These are phyloP conservation scores for Meles meles DNA, from an alignment of 2,113 vertebrate genomes.

Conservation along the genomic window DNA sequence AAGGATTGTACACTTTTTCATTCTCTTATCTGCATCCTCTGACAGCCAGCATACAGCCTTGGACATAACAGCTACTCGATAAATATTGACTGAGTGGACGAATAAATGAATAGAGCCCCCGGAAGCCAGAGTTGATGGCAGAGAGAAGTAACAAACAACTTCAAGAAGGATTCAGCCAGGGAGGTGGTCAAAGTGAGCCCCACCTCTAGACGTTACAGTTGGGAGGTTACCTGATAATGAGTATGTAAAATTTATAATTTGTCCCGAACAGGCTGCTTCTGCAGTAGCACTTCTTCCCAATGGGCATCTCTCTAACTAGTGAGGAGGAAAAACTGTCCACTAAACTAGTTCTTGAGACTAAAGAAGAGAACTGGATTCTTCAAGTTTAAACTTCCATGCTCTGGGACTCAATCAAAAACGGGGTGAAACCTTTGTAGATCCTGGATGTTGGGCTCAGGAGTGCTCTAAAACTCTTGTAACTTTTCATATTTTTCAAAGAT, in stretches of 20 bases:
- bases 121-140: neutral
- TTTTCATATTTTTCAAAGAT: neutral
- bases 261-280: neutral
- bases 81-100: constrained; percentile 1
- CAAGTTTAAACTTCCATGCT: neutral
- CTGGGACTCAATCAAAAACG: neutral
- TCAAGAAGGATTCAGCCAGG: neutral
- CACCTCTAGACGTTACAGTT: neutral
- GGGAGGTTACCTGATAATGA: neutral
- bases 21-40: neutral
- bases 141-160: neutral
- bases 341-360: neutral
- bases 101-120: constrained; percentile 20
- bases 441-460: neutral
- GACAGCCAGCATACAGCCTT: neutral
- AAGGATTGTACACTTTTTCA: neutral
- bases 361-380: neutral
- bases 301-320: neutral
- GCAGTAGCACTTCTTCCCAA: neutral
- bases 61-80: neutral
- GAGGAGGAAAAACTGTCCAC: neutral
- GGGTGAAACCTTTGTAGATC: neutral
- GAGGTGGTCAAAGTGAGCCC: neutral
- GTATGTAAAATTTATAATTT: neutral
- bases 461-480: neutral